Evolutionary conservation across 1,140 invertebrate species (phyloP), one percentile per base, ranked within the genome.

Genomic region (Lucilia cuprina): DNA sequence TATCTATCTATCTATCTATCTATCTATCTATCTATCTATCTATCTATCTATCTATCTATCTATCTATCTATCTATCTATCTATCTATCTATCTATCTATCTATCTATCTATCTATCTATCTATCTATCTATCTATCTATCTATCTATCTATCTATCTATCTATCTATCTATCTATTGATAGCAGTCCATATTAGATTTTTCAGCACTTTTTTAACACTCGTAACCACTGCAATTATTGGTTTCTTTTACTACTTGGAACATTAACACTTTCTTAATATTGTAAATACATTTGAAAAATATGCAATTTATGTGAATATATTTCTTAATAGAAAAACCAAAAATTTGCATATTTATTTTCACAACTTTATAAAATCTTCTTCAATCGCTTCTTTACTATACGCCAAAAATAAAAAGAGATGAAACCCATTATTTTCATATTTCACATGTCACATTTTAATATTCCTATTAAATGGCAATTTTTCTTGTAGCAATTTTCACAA

Each of bases 261-360:
- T 70, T 70, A 25, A 70, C 65, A 70, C 65, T 70, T 70, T 70
- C 65, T 21, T 70, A 70, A 21, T 21, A 60, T 60, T 60, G 14
- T 60, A 41, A 41, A 41, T 60, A 70, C 19, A 70, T 70, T 70
- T 70, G 65, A 70, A 70, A 70, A 70, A 70, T 70, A 70, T 21
- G 19, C n/a, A 70, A 70, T 70, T 70, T 70, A 70, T 70, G n/a
- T 70, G n/a, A 70, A 70, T 70, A 21, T 70, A n/a, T 60, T 60
- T 60, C 13, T 70, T 70, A 70, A 70, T 55, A 8, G 41, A 41
- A 41, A 41, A 21, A 30, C 25, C 19, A 25, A 21, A 70, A 70
- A 70, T 70, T 55, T 70, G 17, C 65, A 21, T 70, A 70, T 70
- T 60, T 70, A 70, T 70, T 70, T 70, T 19, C 19, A 70, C 3